Evolutionary conservation across 1,140 invertebrate genomes (phyloP).

Genomic region (Cryptotermes secundus): DNA sequence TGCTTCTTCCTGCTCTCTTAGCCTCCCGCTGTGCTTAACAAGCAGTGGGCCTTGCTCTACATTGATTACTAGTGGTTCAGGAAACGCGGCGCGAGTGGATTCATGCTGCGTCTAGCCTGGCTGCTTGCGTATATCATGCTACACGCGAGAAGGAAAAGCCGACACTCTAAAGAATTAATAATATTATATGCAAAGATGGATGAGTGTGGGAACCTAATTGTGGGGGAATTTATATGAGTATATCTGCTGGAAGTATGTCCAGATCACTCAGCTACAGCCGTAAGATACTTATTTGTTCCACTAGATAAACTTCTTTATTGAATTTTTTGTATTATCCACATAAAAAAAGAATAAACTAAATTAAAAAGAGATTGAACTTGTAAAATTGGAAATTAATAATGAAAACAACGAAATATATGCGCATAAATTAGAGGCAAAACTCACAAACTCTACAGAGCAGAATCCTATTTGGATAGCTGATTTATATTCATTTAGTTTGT

Average conservation of each 20-base stretch:
- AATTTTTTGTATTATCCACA: no score
- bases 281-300: no score
- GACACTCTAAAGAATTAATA: neutral
- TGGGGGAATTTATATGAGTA: neutral
- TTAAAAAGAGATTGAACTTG: no score
- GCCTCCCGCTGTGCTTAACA: conserved; percentile 9
- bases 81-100: neutral
- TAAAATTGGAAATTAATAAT: no score
- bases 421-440: no score
- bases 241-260: neutral
- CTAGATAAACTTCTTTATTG: no score
- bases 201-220: neutral
- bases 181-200: neutral
- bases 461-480: no score
- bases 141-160: neutral
- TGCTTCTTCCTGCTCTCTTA: conserved; percentile 3
- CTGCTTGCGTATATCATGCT: neutral
- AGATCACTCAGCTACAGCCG: no score
- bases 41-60: conserved; percentile 8
- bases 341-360: no score
- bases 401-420: no score
- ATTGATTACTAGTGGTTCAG: conserved; percentile 19
- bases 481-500: no score
- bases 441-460: no score
- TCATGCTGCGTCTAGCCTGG: neutral